Evolutionary conservation across 1,140 invertebrate genomes (phyloP).

Genomic region (Brachionus asplanchnoidis): DNA sequence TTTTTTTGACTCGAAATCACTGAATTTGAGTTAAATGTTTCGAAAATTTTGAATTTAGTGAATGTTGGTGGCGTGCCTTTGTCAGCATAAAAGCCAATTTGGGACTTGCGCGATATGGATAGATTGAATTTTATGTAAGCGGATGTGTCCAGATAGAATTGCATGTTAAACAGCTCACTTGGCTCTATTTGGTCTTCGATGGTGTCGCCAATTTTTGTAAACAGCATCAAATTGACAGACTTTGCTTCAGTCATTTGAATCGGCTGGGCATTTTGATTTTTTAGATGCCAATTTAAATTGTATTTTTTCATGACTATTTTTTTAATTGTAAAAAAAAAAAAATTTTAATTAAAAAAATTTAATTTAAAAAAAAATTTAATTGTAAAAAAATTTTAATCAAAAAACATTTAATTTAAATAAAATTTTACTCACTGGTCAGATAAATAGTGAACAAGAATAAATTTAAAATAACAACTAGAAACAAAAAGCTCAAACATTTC

Average conservation of each 20-base stretch:
- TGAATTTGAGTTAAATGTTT: not conserved
- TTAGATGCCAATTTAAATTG: slow-evolving; percentile 9
- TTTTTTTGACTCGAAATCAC: not conserved
- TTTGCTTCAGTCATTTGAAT: not conserved
- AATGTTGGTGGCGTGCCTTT: slow-evolving; percentile 4
- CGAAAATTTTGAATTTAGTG: slow-evolving; percentile 21
- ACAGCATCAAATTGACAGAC: slow-evolving; percentile 16
- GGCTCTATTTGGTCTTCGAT: not conserved
- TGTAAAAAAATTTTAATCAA: not conserved
- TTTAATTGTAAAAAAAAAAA: not conserved
- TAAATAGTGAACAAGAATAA: slow-evolving; percentile 19
- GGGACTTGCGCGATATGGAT: not conserved
- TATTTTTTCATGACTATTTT: not conserved
- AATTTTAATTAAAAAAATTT: not conserved
- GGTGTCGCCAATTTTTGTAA: slow-evolving; percentile 25
- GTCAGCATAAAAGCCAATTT: slow-evolving; percentile 16
- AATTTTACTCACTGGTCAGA: not conserved
- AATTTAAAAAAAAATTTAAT: not conserved
- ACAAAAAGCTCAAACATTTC: slow-evolving; percentile 16
- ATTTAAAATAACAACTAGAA: slow-evolving; percentile 27
- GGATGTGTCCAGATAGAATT: slow-evolving; percentile 21
- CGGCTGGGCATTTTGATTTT: not conserved
- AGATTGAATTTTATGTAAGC: slow-evolving; percentile 30
- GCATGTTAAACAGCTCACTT: slow-evolving; percentile 19
- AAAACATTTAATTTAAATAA: not conserved